Conservation (phyloP, 53 echinoderm and acorn worm species). For the Paracentrotus lividus region DNA sequence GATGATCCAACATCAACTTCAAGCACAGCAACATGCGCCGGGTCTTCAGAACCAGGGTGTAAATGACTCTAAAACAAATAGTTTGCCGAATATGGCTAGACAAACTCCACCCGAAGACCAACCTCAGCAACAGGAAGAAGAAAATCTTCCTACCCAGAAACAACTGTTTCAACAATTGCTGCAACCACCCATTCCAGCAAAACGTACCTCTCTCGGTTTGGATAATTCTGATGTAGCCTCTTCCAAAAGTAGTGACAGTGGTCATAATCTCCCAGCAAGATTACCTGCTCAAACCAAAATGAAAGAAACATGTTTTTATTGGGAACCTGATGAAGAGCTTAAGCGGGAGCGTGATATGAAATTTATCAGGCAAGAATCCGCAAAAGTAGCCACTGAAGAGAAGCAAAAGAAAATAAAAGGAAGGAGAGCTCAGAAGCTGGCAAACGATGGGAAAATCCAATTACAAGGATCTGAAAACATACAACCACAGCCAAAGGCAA, state of each 20-base stretch:
- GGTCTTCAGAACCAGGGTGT: slow-evolving; percentile 11
- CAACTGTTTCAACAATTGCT: slow-evolving; percentile 42
- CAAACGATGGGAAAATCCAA: slow-evolving; percentile 49
- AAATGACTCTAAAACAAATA: slow-evolving; percentile 31
- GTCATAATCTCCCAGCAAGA: background rate
- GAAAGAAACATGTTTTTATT: slow-evolving; percentile 79
- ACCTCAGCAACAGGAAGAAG: background rate
- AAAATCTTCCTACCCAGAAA: slow-evolving; percentile 37
- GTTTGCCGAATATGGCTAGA: slow-evolving; percentile 49
- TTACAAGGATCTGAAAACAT: slow-evolving; percentile 53
- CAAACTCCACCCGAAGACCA: slow-evolving; percentile 33
- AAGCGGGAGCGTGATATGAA: slow-evolving; percentile 70
- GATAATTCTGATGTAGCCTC: slow-evolving; percentile 31
- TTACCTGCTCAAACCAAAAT: slow-evolving; percentile 8
- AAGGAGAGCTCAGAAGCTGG: slow-evolving; percentile 33
- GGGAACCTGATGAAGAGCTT: slow-evolving; percentile 73
- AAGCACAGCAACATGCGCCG: slow-evolving; percentile 29
- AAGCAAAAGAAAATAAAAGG: slow-evolving; percentile 54
- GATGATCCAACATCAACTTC: slow-evolving; percentile 20
- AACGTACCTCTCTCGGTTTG: slow-evolving; percentile 24
- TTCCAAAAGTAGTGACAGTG: slow-evolving; percentile 64
- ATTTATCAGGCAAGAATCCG: slow-evolving; percentile 62
- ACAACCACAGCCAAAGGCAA: slow-evolving; percentile 39
- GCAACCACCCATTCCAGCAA: slow-evolving; percentile 52
- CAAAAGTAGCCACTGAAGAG: background rate